Evolutionary conservation across 2,113 vertebrate genomes (phyloP).

Genomic region (Lepus americanus): DNA sequence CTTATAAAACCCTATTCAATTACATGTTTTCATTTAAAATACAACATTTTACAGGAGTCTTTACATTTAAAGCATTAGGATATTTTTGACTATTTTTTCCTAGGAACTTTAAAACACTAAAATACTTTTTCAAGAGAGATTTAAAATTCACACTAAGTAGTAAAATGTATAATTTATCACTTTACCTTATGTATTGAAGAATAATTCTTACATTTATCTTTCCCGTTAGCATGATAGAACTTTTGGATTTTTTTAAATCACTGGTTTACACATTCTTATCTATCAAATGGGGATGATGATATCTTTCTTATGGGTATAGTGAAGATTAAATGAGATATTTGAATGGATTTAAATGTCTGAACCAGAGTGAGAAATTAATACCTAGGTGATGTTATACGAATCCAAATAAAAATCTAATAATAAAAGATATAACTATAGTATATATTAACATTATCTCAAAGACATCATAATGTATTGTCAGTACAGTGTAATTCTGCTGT

Average conservation of each 20-base stretch:
- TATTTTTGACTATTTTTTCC: neutral
- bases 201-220: conserved; percentile 5
- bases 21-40: conserved; percentile 13
- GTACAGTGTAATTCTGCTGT: neutral
- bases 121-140: neutral
- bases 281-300: neutral
- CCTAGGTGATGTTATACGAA: neutral
- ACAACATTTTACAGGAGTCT: neutral
- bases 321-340: conserved; percentile 16
- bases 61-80: neutral
- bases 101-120: neutral
- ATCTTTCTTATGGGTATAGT: neutral
- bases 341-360: neutral
- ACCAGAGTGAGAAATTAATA: neutral
- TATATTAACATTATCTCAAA: neutral
- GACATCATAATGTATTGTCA: neutral
- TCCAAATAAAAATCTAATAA: conserved; percentile 17
- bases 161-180: neutral
- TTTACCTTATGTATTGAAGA: neutral
- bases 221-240: neutral
- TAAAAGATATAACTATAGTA: neutral
- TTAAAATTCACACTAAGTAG: neutral
- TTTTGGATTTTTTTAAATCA: neutral
- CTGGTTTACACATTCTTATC: neutral
- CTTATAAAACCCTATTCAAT: neutral